Evolutionary conservation across 1,140 invertebrate species (phyloP), one percentile per base, ranked within the genome.

Genomic region (Melitaea cinxia): DNA sequence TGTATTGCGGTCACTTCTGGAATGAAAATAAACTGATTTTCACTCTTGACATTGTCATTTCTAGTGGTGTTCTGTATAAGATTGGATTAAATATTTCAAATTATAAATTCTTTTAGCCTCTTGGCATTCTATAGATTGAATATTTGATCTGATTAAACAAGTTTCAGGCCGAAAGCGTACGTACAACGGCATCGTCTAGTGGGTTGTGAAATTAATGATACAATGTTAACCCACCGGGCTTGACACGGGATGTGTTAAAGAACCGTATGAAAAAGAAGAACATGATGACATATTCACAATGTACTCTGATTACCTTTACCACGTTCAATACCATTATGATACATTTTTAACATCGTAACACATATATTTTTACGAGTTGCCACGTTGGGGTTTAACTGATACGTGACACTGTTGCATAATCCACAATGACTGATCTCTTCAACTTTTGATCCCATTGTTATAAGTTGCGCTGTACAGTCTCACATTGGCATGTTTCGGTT

Each of bases 401-500:
- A 47, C 23, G 9, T 19, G 4, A 33, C 30, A 4, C 6, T 33
- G 30, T 33, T 7, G 19, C 12, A n/a, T 10, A 12, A 47, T 1
- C 4, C 12, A 21, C 21, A 47, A 2, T 24, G 42, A 47, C n/a
- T 7, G 42, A 23, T 14, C 17, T 7, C 42, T 45, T n/a, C n/a
- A 17, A 15, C 15, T 45, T 15, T 19, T 45, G 15, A 47, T 19
- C 21, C 42, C 37, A 61, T 65, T 65, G 21, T 33, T 10, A 54
- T 1, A 14, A 24, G 45, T 42, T 45, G 45, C 57, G 57, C 57
- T 49, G 17, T 60, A 60, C 28, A 26, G 15, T 60, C 33, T 30
- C 30, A 30, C 26, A 50, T 60, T 79, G 79, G 79, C 82, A 82
- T 83, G 83, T 77, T 80, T 77, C 73, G 78, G 68, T 80, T 72